Evolutionary conservation across 2,888 invertebrate species (phyloP), one percentile per base, ranked within the genome.

Genomic region (Malthinus flaveolus): DNA sequence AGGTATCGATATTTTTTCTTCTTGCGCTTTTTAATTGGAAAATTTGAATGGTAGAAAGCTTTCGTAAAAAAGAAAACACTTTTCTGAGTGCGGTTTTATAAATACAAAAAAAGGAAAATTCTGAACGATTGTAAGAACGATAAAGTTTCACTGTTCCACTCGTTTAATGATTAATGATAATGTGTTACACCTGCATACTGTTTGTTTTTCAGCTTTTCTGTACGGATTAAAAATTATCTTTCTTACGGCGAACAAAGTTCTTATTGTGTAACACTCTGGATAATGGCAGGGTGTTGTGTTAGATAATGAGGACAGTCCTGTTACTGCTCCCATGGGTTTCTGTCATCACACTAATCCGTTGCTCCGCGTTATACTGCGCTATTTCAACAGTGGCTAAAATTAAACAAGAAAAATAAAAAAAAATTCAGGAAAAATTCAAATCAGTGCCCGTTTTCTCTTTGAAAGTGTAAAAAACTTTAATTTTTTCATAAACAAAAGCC

Each of bases 271-370:
- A 51, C 39, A 35, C 46, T 52, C 36, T 32, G 36, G 35, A 45
- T 37, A 46, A 46, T 32, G 11, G 31, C 35, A 42, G 49, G 49
- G 55, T 42, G 49, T 49, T 49, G 49, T 36, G 44, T 47, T 49
- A 57, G 63, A 58, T 63, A 63, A 63, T 60, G 63, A 63, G 63
- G 57, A 50, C 50, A 60, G 60, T 63, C 60, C 53, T 49, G 60
- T 54, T 57, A 60, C 52, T 54, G 54, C 55, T 60, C 60, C 63
- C 60, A 50, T 53, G 57, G 57, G 63, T 57, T 60, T 33, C 51
- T 58, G 59, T 59, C 59, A 60, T 47, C 59, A 47, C 57, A 49
- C 47, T 61, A 50, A 61, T 61, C 61, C 42, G 45, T 31, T 49
- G 49, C 48, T 42, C 31, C 15, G 35, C 32, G 35, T 36, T 39